These are phyloP conservation scores for Bradypus variegatus DNA, from an alignment of 2,797 vertebrate species.

Conservation along the genomic window DNA sequence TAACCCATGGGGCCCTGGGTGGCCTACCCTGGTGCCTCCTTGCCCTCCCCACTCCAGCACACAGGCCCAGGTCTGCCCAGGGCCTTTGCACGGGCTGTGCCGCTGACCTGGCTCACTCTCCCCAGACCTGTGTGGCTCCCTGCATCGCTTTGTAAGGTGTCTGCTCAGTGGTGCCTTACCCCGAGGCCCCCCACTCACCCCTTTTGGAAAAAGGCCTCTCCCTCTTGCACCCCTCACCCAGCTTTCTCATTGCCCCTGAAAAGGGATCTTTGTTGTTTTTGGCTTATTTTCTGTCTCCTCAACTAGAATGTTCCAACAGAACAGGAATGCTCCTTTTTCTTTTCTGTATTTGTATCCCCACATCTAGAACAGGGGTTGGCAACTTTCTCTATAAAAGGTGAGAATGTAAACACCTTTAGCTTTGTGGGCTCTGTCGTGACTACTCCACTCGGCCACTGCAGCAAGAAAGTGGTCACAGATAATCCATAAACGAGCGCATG, in stretches of 20 bases:
- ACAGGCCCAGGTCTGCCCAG: fast-evolving
- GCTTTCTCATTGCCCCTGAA: not conserved
- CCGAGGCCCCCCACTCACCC: not conserved
- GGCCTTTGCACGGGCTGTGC: not conserved
- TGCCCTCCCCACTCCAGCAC: not conserved
- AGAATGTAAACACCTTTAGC: not conserved
- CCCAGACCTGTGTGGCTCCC: not conserved
- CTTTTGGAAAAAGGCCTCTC: not conserved
- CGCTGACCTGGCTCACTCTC: not conserved
- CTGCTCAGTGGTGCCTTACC: not conserved
- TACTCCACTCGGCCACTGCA: not conserved
- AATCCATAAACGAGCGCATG: not conserved
- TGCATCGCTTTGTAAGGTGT: not conserved
- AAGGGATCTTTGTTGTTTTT: fast-evolving
- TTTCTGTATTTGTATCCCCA: not conserved
- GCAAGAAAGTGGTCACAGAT: not conserved
- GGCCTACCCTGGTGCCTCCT: not conserved
- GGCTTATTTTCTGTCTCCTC: not conserved
- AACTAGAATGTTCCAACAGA: not conserved
- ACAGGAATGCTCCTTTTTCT: not conserved
- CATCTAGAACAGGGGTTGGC: not conserved
- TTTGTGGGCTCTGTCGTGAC: not conserved
- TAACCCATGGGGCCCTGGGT: not conserved
- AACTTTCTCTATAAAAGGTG: not conserved
- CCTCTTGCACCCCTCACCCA: too few species aligned